Base-by-base conservation (phyloP, 2,113 vertebrate species). In the Urocolius indicus region DNA sequence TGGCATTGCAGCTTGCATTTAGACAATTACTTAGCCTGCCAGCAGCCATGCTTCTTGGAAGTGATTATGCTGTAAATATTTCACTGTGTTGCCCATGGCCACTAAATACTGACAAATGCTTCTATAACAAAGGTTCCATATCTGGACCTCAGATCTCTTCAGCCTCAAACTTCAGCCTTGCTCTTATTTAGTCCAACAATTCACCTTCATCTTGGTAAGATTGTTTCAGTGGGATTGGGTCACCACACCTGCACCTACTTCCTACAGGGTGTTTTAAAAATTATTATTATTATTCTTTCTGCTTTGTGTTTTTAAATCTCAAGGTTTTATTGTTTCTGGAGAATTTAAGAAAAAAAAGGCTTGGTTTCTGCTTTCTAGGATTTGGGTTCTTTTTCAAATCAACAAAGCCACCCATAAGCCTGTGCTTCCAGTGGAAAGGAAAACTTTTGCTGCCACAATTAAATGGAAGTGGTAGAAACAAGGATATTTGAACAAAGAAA, bases 401-500 rank as follows among this genome's bases (percentile, higher is more conserved):
- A 88, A 80, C 66, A 90, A 72, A 91, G 23, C 22, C 23, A 13
- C 41, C 74, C 32, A 36, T 54, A 90, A 86, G 63, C 54, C 83
- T 52, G 17, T 3, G 36, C 73, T 61, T 94, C 73, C 49, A 75
- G 36, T 75, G 80, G 80, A 94, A 87, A 84, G 49, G 45, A 78
- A 89, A 95, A 92, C 84, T 93, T 96, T 41, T 57, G 41, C 29
- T 79, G 80, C 41, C 83, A 65, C 27, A 80, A 92, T 82, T 36
- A 75, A 89, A 61, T 84, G 74, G 84, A 89, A 74, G 89, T 84
- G 78, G 81, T 62, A 84, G 86, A 94, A 96, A 94, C 1, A 17
- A 93, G 90, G 66, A 72, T 93, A 78, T 93, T 18, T 10, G 74
- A 96, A 97, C 95, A 97, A 96, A 97, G 95, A 54, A 94, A 94